Percentiles rank a stretch among this genome's conserved stretches.
phyloP scores from a whole-genome alignment of 1,140 invertebrate genomes.

The Nymphalis io region DNA sequence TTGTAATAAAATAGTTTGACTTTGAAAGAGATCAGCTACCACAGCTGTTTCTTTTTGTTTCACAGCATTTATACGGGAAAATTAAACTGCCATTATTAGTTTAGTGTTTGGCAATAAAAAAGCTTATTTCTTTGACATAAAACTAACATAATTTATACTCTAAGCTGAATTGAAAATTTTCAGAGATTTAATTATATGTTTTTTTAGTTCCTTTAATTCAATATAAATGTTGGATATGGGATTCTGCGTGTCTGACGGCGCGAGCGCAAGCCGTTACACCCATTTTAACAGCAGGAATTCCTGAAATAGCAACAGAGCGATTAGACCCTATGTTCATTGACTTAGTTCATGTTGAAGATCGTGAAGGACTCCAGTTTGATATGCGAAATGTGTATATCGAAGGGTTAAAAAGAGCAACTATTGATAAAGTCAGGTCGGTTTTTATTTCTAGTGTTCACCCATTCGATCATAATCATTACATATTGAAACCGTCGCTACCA shows the following conservation, averaged over 20 bases:
- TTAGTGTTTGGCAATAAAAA: no score
- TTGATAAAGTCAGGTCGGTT: slow-evolving; percentile 17
- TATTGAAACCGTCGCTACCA: no score
- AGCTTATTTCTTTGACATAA: no score
- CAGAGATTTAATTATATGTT: no score
- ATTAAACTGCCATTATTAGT: no score
- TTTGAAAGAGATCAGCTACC: no score
- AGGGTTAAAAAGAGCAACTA: background rate
- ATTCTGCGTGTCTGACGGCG: background rate
- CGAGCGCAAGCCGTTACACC: background rate
- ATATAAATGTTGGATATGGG: slow-evolving; percentile 16
- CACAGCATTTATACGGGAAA: no score
- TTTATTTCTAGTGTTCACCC: background rate
- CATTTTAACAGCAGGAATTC: slow-evolving; percentile 5
- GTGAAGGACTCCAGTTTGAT: background rate
- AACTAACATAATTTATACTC: no score
- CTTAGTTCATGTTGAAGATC: background rate
- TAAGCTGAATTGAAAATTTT: no score
- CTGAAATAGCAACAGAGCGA: slow-evolving; percentile 1
- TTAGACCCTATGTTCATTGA: slow-evolving; percentile 17
- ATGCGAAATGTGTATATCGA: slow-evolving; percentile 3
- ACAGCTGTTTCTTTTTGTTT: no score
- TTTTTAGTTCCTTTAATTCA: background rate
- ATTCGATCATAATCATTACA: no score
- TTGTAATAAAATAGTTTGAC: no score